Conservation (phyloP, 2,888 invertebrate species). For the Euzophera pinguis region DNA sequence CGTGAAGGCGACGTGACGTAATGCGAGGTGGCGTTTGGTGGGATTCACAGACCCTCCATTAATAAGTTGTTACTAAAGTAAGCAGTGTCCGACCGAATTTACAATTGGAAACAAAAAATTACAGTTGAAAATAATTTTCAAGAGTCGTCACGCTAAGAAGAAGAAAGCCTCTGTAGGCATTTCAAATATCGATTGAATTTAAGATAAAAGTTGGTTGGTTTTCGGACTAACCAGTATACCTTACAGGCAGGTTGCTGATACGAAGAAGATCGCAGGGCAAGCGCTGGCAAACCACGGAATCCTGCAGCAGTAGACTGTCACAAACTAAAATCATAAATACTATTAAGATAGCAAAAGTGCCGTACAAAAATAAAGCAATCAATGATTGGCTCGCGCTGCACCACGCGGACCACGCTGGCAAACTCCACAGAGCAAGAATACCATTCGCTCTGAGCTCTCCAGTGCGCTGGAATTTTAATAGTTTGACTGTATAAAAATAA, state of each 20-base stretch:
- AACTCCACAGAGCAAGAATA: neutral
- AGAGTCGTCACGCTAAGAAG: no score
- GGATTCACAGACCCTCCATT: neutral
- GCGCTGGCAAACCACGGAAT: no score
- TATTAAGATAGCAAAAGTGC: no score
- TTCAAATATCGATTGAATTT: no score
- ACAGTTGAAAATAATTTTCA: no score
- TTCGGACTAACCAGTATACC: no score
- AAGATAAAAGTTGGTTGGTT: no score
- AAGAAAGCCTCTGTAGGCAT: no score
- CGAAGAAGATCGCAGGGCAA: no score
- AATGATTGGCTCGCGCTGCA: constrained; percentile 15
- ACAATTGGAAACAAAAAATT: neutral
- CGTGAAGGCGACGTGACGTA: neutral
- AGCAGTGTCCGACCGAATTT: neutral
- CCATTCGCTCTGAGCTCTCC: neutral
- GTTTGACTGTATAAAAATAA: neutral
- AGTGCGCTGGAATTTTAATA: neutral
- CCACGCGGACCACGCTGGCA: constrained; percentile 7
- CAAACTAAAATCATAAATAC: no score
- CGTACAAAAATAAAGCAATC: constrained; percentile 18
- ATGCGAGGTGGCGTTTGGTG: neutral
- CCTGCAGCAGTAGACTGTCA: no score
- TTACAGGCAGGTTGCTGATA: no score
- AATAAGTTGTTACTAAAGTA: neutral